Conservation (phyloP, 2,797 vertebrate genomes). For the Karalla daura region DNA sequence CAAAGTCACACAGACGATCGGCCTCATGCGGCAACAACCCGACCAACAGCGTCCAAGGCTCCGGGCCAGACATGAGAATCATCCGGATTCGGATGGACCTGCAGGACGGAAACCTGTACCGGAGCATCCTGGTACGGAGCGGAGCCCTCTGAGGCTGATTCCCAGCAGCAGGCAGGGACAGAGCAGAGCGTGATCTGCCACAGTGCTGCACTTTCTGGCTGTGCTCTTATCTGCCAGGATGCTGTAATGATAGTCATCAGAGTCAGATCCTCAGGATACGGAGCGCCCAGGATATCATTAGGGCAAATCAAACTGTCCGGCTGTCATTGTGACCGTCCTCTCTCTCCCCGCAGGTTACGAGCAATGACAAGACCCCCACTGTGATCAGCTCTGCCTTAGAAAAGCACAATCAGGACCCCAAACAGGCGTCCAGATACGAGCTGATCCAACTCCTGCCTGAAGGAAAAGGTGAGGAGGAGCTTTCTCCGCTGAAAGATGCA, state of each 20-base stretch:
- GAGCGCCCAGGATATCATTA: constrained; percentile 42
- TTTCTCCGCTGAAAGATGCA: background rate
- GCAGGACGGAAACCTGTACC: constrained; percentile 90
- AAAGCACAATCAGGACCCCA: constrained; percentile 89
- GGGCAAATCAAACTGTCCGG: constrained; percentile 40
- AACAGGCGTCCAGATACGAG: constrained; percentile 84
- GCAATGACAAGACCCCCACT: constrained; percentile 92
- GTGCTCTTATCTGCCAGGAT: constrained; percentile 29
- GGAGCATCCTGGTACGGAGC: constrained; percentile 89
- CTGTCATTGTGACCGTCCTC: constrained; percentile 40
- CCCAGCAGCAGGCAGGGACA: background rate
- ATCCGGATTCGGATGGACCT: constrained; percentile 91
- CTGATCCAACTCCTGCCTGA: constrained; percentile 91
- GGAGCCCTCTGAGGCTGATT: background rate
- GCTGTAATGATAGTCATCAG: constrained; percentile 63
- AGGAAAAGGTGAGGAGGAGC: constrained; percentile 86
- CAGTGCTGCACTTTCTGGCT: constrained; percentile 35
- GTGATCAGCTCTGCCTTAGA: constrained; percentile 91
- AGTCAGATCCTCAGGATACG: constrained; percentile 31
- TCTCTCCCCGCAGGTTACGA: constrained; percentile 85
- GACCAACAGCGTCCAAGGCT: constrained; percentile 64
- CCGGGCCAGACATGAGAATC: constrained; percentile 88
- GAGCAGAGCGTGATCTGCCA: constrained; percentile 7
- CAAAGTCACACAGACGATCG: constrained; percentile 89
- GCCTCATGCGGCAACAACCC: constrained; percentile 83